Percentiles rank a stretch among this genome's conserved stretches.
phyloP scores from a whole-genome alignment of 2,113 vertebrate species.

The Phainopepla nitens region DNA sequence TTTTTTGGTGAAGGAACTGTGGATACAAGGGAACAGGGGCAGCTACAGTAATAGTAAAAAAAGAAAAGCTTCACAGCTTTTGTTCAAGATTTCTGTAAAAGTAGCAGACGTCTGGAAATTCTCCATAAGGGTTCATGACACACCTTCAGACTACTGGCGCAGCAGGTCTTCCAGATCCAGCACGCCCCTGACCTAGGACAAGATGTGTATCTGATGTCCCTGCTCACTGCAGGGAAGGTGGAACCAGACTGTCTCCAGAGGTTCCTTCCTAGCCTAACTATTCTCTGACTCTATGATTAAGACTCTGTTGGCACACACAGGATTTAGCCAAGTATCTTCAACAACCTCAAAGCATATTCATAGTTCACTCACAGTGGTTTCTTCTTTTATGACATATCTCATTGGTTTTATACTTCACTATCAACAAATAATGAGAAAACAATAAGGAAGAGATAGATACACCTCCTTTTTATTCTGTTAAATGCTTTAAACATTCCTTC shows the following conservation, averaged over 20 bases:
- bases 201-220: neutral
- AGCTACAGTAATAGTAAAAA: neutral
- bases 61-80: neutral
- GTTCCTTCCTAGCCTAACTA: neutral
- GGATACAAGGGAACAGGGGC: neutral
- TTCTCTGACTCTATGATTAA: neutral
- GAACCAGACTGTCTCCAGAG: neutral
- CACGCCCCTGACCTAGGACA: neutral
- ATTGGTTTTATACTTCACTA: neutral
- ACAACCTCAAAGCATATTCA: neutral
- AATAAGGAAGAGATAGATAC: neutral
- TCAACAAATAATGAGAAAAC: neutral
- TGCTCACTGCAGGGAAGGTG: neutral
- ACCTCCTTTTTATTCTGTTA: neutral
- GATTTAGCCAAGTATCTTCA: neutral
- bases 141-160: neutral
- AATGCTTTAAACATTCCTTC: conserved; percentile 1
- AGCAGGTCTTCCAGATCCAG: neutral
- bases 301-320: neutral
- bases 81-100: neutral
- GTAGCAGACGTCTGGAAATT: neutral
- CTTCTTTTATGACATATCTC: neutral
- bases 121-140: neutral
- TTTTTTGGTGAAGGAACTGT: neutral
- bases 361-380: neutral